These are phyloP conservation scores for Propithecus deckenii DNA, from an alignment of 2,797 vertebrate genomes.

Conservation along the genomic window DNA sequence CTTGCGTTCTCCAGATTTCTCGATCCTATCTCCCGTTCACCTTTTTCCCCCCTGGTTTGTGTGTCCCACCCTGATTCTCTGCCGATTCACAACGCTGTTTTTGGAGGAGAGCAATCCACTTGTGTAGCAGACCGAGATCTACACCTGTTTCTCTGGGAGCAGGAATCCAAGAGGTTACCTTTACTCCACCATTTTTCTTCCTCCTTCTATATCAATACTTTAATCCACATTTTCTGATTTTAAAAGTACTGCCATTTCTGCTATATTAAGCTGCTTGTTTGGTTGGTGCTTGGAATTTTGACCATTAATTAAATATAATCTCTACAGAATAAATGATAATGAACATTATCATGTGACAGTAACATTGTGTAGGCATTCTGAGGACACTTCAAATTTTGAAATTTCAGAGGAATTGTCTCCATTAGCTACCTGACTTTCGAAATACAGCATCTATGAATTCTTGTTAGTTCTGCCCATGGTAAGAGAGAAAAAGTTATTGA, in stretches of 20 bases:
- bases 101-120: too few relatives aligned
- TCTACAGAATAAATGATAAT: background rate
- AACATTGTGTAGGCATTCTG: background rate
- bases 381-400: background rate
- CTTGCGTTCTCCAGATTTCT: too few relatives aligned
- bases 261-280: background rate
- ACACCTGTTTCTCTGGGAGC: too few relatives aligned
- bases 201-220: background rate
- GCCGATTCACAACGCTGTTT: too few relatives aligned
- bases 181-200: too few relatives aligned
- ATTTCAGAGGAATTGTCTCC: background rate
- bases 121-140: too few relatives aligned
- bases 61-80: too few relatives aligned
- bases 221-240: background rate
- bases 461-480: background rate
- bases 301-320: background rate
- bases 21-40: too few relatives aligned
- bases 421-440: background rate
- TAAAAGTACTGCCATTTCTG: background rate
- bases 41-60: too few relatives aligned
- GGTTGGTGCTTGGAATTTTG: background rate
- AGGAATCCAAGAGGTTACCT: too few relatives aligned
- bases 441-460: background rate
- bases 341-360: background rate
- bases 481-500: background rate